These are phyloP conservation scores for Itoplectis maculator DNA, from an alignment of 2,888 invertebrate genomes.

Conservation along the genomic window DNA sequence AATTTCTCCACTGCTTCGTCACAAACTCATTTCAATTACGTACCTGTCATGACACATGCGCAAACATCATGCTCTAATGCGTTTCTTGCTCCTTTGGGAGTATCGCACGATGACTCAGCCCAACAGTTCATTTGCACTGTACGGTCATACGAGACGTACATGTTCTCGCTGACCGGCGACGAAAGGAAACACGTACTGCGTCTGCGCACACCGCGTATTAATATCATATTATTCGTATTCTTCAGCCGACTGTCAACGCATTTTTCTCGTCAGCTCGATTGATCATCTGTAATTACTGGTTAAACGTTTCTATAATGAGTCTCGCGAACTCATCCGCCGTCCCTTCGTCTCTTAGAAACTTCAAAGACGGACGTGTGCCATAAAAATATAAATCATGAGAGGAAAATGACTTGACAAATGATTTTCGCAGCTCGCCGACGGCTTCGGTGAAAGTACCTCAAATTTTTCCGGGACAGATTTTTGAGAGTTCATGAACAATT, in stretches of 20 bases:
- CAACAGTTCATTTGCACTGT: conserved; percentile 67
- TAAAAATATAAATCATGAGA: too few species aligned
- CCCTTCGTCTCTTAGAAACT: background rate
- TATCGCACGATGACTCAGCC: conserved; percentile 68
- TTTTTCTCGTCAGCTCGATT: background rate
- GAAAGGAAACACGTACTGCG: conserved; percentile 56
- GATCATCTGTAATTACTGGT: conserved; percentile 28
- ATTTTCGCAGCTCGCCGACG: too few species aligned
- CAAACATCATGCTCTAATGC: conserved; percentile 69
- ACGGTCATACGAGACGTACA: conserved; percentile 23
- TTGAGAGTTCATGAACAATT: too few species aligned
- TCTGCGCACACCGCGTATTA: conserved; percentile 17
- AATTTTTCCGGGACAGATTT: too few species aligned
- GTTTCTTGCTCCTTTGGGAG: conserved; percentile 67
- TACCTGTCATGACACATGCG: conserved; percentile 70
- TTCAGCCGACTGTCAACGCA: conserved; percentile 17
- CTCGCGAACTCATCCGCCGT: background rate
- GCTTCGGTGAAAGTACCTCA: too few species aligned
- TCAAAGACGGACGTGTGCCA: background rate
- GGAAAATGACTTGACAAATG: too few species aligned
- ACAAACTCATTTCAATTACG: conserved; percentile 71
- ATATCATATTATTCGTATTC: conserved; percentile 47
- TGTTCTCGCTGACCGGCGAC: conserved; percentile 27
- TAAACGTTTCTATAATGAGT: conserved; percentile 24
- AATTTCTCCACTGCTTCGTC: conserved; percentile 64